Conservation (phyloP, 2,797 vertebrate genomes). For the Xerus rutilus region DNA sequence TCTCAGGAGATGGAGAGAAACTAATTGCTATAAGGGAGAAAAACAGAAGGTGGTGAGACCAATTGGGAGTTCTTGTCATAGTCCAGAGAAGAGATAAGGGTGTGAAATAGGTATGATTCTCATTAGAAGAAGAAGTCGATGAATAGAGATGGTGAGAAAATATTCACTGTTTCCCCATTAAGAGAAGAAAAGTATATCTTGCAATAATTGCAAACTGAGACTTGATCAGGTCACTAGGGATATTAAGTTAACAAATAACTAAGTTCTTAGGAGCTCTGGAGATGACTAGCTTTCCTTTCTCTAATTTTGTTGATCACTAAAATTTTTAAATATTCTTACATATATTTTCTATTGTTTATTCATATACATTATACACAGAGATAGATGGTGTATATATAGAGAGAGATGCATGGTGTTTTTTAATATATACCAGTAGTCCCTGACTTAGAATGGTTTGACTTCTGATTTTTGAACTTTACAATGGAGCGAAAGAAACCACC, state of each 20-base stretch:
- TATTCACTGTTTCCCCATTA: constrained; percentile 13
- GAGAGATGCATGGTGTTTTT: not conserved
- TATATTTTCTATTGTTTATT: not conserved
- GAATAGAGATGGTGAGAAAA: constrained; percentile 6
- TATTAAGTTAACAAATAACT: constrained; percentile 38
- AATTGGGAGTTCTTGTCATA: constrained; percentile 36
- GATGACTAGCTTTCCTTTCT: not conserved
- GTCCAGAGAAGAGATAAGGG: constrained; percentile 30
- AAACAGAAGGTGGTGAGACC: constrained; percentile 32
- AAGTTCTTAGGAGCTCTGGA: not conserved
- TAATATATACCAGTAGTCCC: not conserved
- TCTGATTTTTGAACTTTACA: not conserved
- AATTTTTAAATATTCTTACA: constrained; percentile 8
- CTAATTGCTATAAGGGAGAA: not conserved
- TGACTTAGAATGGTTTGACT: not conserved
- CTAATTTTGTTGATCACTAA: constrained; percentile 38
- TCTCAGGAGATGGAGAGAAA: not conserved
- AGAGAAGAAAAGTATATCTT: not conserved
- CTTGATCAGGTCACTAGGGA: not conserved
- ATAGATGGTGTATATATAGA: not conserved
- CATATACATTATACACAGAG: not conserved
- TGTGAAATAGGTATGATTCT: constrained; percentile 19
- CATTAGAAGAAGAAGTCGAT: constrained; percentile 20
- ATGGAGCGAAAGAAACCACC: not conserved
- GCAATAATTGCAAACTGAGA: constrained; percentile 42